Evolutionary conservation across 2,797 vertebrate species (phyloP).

Genomic region (Mormyrus hasselquistii): DNA sequence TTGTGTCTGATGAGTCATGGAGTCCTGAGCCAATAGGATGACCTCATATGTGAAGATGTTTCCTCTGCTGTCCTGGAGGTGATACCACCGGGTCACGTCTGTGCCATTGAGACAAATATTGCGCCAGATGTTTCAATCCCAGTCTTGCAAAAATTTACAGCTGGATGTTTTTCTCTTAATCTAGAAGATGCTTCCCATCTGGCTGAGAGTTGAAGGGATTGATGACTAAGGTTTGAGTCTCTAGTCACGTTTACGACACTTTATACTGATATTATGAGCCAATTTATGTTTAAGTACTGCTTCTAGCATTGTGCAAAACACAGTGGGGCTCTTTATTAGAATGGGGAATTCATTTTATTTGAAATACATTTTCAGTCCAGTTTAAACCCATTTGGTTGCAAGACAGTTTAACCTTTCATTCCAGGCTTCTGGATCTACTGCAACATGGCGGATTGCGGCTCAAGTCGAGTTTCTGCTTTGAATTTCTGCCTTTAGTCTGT

Average conservation of each 20-base stretch:
- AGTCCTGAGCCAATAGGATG: not conserved
- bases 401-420: not conserved
- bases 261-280: not conserved
- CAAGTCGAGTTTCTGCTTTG: not conserved
- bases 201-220: not conserved
- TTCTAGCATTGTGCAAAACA: not conserved
- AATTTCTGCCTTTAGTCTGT: not conserved
- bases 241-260: not conserved
- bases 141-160: not conserved
- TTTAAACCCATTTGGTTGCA: not conserved
- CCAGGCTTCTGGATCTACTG: not conserved
- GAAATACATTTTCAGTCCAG: not conserved
- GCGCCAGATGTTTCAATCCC: not conserved
- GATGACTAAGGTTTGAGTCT: not conserved
- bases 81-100: not conserved
- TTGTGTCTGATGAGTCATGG: conserved; percentile 10
- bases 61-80: not conserved
- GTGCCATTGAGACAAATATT: not conserved
- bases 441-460: not conserved
- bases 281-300: not conserved
- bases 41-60: not conserved
- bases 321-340: not conserved
- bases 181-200: not conserved
- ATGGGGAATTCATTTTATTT: not conserved
- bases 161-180: not conserved